Evolutionary conservation across 2,888 invertebrate species (phyloP), one percentile per base, ranked within the genome.

Genomic region (Atethmia centrago): DNA sequence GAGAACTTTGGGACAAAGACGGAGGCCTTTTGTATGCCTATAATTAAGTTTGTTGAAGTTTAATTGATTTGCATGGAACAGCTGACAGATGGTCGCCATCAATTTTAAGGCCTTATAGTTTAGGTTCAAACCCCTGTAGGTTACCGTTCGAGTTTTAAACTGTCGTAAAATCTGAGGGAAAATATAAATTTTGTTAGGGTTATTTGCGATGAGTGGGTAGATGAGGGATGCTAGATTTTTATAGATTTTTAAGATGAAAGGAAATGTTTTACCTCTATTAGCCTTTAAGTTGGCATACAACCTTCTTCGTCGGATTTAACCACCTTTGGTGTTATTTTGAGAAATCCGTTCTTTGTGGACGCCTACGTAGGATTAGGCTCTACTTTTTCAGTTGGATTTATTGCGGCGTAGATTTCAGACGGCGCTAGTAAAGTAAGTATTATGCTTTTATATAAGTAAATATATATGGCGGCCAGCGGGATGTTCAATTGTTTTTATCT

Each of bases 31-130:
- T 89, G 90, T 90, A 79, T 77, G 72, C 73, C 79, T 77, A 84
- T 90, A 89, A 90, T 90, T 88, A 89, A 90, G 88, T 90, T 88
- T 75, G 84, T 80, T 71, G 59, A 76, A 89, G 83, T 90, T 90
- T 85, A 89, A 90, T 90, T 88, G 89, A 89, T 90, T 89, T 83
- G 77, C 85, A 86, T 85, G 71, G 75, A 67, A 66, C 83, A 77
- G 83, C 84, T 86, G 88, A 86, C 86, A 83, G 86, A 83, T 74
- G 70, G 56, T 64, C 45, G 45, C 77, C 80, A 86, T 87, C 77
- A 87, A 87, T 86, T 84, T 83, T 73, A 71, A 78, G 74, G 45
- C 72, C 36, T 69, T 58, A 85, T 87, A 87, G 87, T 85, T 85
- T 85, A 85, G 80, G 87, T 80, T 83, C 62, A 71, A 65, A 66